Conservation (phyloP, 2,888 invertebrate species). For the Conomelus anceps region DNA sequence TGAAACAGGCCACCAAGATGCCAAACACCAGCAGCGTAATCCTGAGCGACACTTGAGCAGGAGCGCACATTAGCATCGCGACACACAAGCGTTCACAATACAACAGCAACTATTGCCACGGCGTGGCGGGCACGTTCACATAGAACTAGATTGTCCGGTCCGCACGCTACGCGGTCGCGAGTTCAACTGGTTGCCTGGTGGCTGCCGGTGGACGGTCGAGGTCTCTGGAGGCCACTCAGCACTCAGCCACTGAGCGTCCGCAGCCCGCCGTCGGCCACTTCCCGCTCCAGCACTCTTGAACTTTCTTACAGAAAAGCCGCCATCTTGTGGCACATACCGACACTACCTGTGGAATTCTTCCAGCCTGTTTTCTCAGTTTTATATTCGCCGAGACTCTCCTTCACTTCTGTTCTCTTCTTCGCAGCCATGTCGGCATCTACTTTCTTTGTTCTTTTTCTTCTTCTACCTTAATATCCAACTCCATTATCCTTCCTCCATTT, state of each 20-base stretch:
- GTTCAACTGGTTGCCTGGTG: background rate
- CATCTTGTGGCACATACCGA: constrained; percentile 5
- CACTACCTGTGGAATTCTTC: constrained; percentile 5
- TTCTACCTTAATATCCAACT: no score
- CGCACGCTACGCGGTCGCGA: background rate
- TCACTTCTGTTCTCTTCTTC: background rate
- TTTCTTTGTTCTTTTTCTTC: background rate
- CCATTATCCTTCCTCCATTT: no score
- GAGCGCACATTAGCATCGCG: background rate
- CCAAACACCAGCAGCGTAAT: background rate
- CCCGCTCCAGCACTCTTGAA: background rate
- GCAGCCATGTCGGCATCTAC: background rate
- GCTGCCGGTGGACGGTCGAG: background rate
- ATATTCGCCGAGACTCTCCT: background rate
- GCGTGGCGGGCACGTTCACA: background rate
- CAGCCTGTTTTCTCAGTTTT: background rate
- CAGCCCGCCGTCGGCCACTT: no score
- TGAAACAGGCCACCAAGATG: background rate
- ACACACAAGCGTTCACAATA: background rate
- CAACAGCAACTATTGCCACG: background rate
- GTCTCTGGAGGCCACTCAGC: background rate
- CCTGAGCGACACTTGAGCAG: background rate
- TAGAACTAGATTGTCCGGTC: background rate
- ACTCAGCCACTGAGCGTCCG: no score
- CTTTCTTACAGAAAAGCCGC: background rate